Conservation (phyloP, 2,888 invertebrate genomes). For the Hololepta plana region DNA sequence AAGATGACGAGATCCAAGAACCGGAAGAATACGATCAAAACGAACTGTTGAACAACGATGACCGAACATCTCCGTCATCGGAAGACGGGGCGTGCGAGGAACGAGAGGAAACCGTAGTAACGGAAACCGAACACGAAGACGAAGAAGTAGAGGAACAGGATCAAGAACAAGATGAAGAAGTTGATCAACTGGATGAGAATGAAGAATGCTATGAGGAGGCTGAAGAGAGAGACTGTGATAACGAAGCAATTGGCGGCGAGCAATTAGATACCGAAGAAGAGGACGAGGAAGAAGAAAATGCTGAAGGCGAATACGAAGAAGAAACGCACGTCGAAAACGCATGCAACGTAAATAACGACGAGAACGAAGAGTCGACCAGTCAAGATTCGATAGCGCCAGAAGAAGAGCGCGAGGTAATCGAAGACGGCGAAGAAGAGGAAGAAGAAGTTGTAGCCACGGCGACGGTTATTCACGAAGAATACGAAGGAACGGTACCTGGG, state of each 20-base stretch:
- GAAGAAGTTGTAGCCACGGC: neutral
- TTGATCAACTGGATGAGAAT: constrained; percentile 6
- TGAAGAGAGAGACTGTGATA: constrained; percentile 3
- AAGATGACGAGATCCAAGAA: constrained; percentile 18
- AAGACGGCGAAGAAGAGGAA: too few species aligned
- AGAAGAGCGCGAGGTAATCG: too few species aligned
- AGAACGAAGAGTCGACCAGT: constrained; percentile 8
- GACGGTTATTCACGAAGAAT: neutral
- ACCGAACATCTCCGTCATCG: too few species aligned
- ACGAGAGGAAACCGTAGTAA: constrained; percentile 5
- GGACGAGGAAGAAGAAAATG: constrained; percentile 7
- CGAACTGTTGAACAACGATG: constrained; percentile 30
- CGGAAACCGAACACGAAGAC: constrained; percentile 8
- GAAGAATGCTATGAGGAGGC: constrained; percentile 6
- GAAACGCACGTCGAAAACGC: constrained; percentile 11
- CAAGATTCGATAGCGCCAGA: too few species aligned
- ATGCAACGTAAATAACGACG: constrained; percentile 7
- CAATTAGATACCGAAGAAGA: constrained; percentile 6
- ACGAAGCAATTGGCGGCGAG: constrained; percentile 1
- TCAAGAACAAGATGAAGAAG: constrained; percentile 10
- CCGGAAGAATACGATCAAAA: constrained; percentile 30
- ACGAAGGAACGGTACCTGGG: constrained; percentile 18
- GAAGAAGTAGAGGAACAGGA: constrained; percentile 17
- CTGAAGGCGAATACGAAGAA: constrained; percentile 6
- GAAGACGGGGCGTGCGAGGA: constrained; percentile 18